Base-by-base conservation (phyloP, 2,888 invertebrate species). In the Dolichomitus sp. region DNA sequence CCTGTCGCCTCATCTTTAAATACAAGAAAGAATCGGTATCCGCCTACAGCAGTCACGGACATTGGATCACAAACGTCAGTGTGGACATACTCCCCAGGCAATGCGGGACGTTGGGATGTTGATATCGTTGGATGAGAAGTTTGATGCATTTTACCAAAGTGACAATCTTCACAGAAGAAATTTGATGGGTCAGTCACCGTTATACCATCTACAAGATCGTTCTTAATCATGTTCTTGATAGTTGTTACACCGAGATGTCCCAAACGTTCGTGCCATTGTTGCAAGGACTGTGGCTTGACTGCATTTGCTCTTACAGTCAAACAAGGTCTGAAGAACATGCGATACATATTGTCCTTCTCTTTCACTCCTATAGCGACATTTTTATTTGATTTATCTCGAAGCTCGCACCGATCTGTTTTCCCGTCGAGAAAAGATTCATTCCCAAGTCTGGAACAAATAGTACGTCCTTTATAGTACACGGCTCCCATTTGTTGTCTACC, bases 1-100 rank as follows among this genome's bases (percentile, higher is more conserved):
- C 73, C 73, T 9, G 81, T 78, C 27, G 65, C 79, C 9, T 84
- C 82, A 17, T 85, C 85, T 61, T 85, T 84, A 17, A 85, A 81
- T 14, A 79, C 66, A 4, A 86, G 54, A 37, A 80, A 80, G 48
- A 83, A 86, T 11, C 76, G 68, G n/a, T 68, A 63, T 0, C 81
- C 80, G 50, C 80, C 76, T 27, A 84, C 12, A 12, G 61, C 61
- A 37, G 1, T 61, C 0, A 37, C 19, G 17, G 40, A 17, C 61
- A 61, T 61, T 1, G 61, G 61, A 4, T 37, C 61, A 17, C 61
- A n/a, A 2, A 61, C 61, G 4, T 61, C 37, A 17, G 61, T 61
- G 9, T 61, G 37, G 3, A 61, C 37, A 17, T 61, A 61, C 37
- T 61, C 61, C 37, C 40, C 61, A 9, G 61, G 61, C 7, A 61